Evolutionary conservation across 2,797 vertebrate species (phyloP), one percentile per base, ranked within the genome.

Genomic region (Glyptemys insculpta): DNA sequence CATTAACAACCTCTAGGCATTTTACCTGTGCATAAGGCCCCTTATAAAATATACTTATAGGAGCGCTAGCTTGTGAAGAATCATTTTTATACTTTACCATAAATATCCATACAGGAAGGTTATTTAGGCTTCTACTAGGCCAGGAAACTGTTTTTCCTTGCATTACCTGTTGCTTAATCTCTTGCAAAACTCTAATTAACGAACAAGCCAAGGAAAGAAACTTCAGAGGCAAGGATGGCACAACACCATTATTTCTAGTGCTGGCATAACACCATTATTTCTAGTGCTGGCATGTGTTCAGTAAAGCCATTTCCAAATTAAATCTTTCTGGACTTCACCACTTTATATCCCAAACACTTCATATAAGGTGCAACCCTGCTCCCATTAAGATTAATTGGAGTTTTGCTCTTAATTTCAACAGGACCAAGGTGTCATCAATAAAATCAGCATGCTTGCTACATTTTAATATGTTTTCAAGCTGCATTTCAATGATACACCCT

Each of bases 51-150:
- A 90, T 65, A 34, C 65, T 80, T 80, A 90, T 21, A 76, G 52
- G 50, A 81, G 44, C 85, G 83, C n/a, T 47, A 74, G 74, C 54
- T 59, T 5, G 27, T 0, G 85, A 78, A 91, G 53, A 92, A 95
- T 68, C 8, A 81, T 25, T 25, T 59, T 59, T 3, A 44, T 44
- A 4, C 8, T 53, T 74, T 74, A 57, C n/a, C 87, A 85, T 79
- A 87, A 93, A 84, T 78, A 86, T 86, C 89, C 85, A 86, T 79
- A 57, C 78, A 91, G 80, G 57, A 86, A 96, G n/a, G 27, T 83
- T 97, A 87, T 95, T 96, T 85, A 95, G 92, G 81, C 83, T 94
- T 92, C 65, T 78, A 94, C 86, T 78, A 95, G 54, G 86, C 91
- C 41, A 0, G 91, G 6, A 96, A 97, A 15, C 15, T 3, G 12